Percentiles rank a stretch among this genome's conserved stretches.
phyloP scores from a whole-genome alignment of 2,113 vertebrate species.

The Laterallus jamaicensis region DNA sequence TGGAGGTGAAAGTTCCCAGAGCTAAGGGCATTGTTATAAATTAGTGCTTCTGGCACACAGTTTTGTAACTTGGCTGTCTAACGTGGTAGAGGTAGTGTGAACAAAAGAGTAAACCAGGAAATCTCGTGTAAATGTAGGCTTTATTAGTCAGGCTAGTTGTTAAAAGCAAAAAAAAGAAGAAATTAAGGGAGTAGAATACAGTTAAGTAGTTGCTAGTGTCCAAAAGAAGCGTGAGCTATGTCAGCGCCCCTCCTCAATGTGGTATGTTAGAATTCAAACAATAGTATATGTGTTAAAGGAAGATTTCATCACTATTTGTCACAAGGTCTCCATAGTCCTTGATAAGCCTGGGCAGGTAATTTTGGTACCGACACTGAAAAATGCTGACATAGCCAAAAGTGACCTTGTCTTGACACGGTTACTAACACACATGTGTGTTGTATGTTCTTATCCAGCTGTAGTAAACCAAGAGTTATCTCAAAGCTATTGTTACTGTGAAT shows the following conservation, averaged over 20 bases:
- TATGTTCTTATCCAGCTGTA: neutral
- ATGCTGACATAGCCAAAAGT: neutral
- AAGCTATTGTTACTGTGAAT: neutral
- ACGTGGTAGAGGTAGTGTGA: neutral
- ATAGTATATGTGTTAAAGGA: neutral
- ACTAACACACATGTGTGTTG: accelerated
- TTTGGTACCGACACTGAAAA: neutral
- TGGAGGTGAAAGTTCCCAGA: neutral
- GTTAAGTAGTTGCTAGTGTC: neutral
- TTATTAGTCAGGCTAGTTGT: neutral
- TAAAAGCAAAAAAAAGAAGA: no score
- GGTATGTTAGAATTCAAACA: neutral
- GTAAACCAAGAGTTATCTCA: neutral
- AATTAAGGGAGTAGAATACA: neutral
- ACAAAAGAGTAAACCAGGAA: neutral
- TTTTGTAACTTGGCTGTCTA: neutral
- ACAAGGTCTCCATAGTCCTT: neutral
- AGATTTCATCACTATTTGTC: neutral
- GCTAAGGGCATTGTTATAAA: accelerated
- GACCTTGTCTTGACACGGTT: neutral
- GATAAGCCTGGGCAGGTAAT: neutral
- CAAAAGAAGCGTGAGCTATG: neutral
- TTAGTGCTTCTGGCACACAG: neutral
- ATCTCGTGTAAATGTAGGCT: neutral
- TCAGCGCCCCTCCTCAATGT: neutral